Evolutionary conservation across 1,140 invertebrate genomes (phyloP), one percentile per base, ranked within the genome.

Genomic region (Doryteuthis pealeii): DNA sequence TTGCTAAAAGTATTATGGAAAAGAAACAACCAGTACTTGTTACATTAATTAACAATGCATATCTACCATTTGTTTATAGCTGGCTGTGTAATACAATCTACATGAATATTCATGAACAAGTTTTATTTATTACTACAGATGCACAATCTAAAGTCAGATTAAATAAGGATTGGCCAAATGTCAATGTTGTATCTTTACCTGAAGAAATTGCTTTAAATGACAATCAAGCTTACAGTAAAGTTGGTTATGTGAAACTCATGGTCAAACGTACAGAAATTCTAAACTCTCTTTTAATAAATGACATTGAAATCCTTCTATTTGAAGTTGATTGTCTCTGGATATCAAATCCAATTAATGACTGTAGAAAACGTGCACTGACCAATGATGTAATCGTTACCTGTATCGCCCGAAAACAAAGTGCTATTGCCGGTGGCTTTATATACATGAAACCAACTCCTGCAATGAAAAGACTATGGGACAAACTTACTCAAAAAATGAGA

Each of bases 291-390:
- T 28, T 84, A 5, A 71, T 78, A 62, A 45, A 74, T 35, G 35
- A 79, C 22, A 70, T 84, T 31, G 76, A 77, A 69, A 74, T 84
- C 14, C 81, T 84, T 49, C 66, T 84, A 3, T 84, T 84, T 76
- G 82, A 84, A 72, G 82, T 84, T n/a, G 82, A 84, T 74, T 84
- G 81, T 70, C 43, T 84, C 6, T 84, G 82, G 82, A 32, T 83
- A 18, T 67, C 71, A 65, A 79, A 82, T 65, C 81, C 81, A 15
- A 67, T 82, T 28, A 75, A 78, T 43, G 45, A 68, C 12, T 70
- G 81, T 28, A 70, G 75, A n/a, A 72, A 62, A 31, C 10, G 72
- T 32, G 35, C 26, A 12, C 26, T 26, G 15, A 68, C 66, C 2
- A 74, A 67, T 49, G 82, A 84, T 74, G 72, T 84, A 68, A 40